Evolutionary conservation across 64 coral and sea anemone species (phyloP), one percentile per base, ranked within the genome.

Genomic region (Exaiptasia diaphana): DNA sequence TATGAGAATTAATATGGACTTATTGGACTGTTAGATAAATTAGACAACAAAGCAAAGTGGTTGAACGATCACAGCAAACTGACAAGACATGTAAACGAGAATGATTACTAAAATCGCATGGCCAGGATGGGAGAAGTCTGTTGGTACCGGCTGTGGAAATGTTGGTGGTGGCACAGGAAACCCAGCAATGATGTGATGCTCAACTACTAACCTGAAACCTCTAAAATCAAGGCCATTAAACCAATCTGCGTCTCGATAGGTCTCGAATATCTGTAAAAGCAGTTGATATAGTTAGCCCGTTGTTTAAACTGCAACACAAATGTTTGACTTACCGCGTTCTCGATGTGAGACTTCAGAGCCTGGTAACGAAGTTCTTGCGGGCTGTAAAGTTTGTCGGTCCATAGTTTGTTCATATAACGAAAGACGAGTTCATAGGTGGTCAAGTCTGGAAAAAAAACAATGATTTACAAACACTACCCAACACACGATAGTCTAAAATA

Each of bases 211-310:
- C 91, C 85, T 70, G 41, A 93, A 93, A 34, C 64, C 73, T 75
- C 83, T 76, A 9, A 93, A 71, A 15, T 76, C 62, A 8, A 93
- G 42, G 26, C 83, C 75, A 15, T 88, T 72, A 53, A 93, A 93
- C 91, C 91, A 93, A 49, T 93, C 91, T 7, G 22, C 22, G 11
- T 93, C 85, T 23, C 73, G 59, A 50, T 88, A 93, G 0, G 73
- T 49, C 52, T 82, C 64, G 1, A 88, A 60, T 44, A 93, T 50
- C 91, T 93, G 64, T 54, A 22, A 15, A 6, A 67, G 25, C 13
- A n/a, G 53, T 20, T 23, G 27, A 17, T 0, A 54, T 12, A 54
- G n/a, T n/a, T n/a, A n/a, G n/a, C n/a, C n/a, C n/a, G 15, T 8
- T 46, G 43, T 15, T 6, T 46, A 7, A 46, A 15, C 52, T 55